Percentiles rank a stretch among this genome's conserved stretches.
Evolutionary conservation across 1,140 invertebrate species (phyloP).

Genomic region (Gonatopus flavifemur): DNA sequence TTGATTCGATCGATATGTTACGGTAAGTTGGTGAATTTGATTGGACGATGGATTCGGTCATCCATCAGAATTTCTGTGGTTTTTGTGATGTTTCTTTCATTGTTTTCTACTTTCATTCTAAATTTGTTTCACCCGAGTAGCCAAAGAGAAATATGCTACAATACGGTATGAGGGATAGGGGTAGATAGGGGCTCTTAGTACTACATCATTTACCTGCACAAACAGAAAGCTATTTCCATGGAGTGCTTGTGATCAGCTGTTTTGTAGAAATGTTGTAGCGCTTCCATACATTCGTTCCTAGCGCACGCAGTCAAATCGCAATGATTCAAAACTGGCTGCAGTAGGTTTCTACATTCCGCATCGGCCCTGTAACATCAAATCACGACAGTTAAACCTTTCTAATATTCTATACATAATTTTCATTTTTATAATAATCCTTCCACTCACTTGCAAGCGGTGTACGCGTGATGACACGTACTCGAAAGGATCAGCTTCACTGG

Average conservation of each 20-base stretch:
- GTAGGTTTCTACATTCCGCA: constrained; percentile 70
- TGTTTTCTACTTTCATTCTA: too few relatives aligned
- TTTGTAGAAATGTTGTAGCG: constrained; percentile 82
- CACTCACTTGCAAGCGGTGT: constrained; percentile 55
- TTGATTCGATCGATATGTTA: too few relatives aligned
- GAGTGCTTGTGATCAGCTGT: constrained; percentile 76
- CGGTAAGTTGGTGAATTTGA: too few relatives aligned
- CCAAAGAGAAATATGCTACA: too few relatives aligned
- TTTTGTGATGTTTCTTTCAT: too few relatives aligned
- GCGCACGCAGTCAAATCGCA: constrained; percentile 78
- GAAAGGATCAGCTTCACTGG: constrained; percentile 47
- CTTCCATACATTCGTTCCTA: constrained; percentile 82
- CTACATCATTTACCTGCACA: constrained; percentile 93
- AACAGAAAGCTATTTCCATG: constrained; percentile 86
- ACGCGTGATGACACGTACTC: constrained; percentile 56
- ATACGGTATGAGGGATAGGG: background rate
- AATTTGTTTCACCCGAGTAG: too few relatives aligned
- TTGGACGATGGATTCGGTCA: too few relatives aligned
- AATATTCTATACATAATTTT: background rate
- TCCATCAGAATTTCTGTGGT: too few relatives aligned
- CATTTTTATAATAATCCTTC: background rate
- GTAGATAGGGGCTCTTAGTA: background rate
- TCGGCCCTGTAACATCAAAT: constrained; percentile 68
- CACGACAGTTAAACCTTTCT: background rate
- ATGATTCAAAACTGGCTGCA: constrained; percentile 78